Evolutionary conservation across 2,888 invertebrate species (phyloP), one percentile per base, ranked within the genome.

Genomic region (Iphiclides podalirius): DNA sequence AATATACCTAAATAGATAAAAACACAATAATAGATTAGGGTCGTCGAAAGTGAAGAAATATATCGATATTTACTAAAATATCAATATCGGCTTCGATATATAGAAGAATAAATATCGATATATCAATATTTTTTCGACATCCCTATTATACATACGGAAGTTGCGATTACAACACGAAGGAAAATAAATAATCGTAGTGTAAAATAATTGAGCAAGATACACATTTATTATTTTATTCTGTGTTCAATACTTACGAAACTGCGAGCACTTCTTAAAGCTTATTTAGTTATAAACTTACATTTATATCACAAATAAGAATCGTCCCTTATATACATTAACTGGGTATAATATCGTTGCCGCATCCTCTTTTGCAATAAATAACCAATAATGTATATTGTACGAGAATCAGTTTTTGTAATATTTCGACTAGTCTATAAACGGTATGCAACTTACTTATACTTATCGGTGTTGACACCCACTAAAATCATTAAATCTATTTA

Each of bases 171-270:
- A 47, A 38, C 34, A 33, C 42, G 34, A 35, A 20, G 31, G 40
- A 13, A 14, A 43, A 47, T 43, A 48, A 48, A 48, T 42, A 23
- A 13, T 40, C 28, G 37, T 47, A 26, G 23, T 23, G 28, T 31
- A 44, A 53, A 51, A 2, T 9, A 28, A 48, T 52, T 53, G 53
- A 55, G 42, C 51, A 52, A 55, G 36, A 35, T 52, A 40, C 48
- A 35, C 4, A 26, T 17, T 16, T 35, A 20, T 36, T 38, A 28
- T 34, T 35, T 37, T 13, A 26, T 43, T 37, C 41, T 1, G 39
- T 20, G 39, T 20, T 16, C 20, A 20, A 20, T 20, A 20, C n/a
- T 7, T 36, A 15, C 13, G 46, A n/a, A 26, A 23, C 14, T 8
- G 47, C 15, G 37, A 14, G 14, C 9, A 12, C 16, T 11, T n/a